Base-by-base conservation (phyloP, 2,797 vertebrate genomes). In the Psittacula derbiana region DNA sequence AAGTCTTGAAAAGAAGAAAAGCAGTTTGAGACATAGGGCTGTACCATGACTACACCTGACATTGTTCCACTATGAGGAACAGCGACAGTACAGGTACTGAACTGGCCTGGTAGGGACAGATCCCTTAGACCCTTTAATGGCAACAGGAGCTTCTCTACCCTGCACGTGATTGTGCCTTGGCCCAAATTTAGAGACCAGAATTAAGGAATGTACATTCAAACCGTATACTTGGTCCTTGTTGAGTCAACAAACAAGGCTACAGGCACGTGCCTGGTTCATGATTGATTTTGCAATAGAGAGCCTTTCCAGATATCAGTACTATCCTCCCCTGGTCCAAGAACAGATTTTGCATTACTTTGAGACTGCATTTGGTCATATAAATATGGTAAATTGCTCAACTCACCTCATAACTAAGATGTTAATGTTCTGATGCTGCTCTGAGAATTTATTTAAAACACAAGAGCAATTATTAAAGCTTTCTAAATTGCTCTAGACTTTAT, bases 41-140 rank as follows among this genome's bases (percentile, higher is more conserved):
- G 6, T 87, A 36, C 41, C 2, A 0, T 41, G n/a, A 30, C n/a
- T 80, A 23, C 1, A 1, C 5, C 50, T 71, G 69, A 25, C 1
- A 0, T 27, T 3, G 0, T 69, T 83, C 61, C 43, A 16, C n/a
- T 21, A 36, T 47, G 67, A 41, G 25, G 18, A 65, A 53, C 33
- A 33, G 12, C 0, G 1, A 46, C 2, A 0, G 2, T 36, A 38
- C 47, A 8, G 31, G 13, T 23, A 3, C 30, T 61, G 57, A 12
- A 19, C 36, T n/a, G 43, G n/a, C 33, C 46, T n/a, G 9, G 17
- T 4, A 16, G 25, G 11, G 8, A 14, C 40, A 86, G 58, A 16
- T 1, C 14, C 25, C n/a, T 75, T 17, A 33, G 28, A 17, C 11
- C 28, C 11, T 30, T 46, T 11, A 50, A 62, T 19, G 24, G 17